phyloP scores from a whole-genome alignment of 2,888 invertebrate genomes.

The Thelaira solivaga region DNA sequence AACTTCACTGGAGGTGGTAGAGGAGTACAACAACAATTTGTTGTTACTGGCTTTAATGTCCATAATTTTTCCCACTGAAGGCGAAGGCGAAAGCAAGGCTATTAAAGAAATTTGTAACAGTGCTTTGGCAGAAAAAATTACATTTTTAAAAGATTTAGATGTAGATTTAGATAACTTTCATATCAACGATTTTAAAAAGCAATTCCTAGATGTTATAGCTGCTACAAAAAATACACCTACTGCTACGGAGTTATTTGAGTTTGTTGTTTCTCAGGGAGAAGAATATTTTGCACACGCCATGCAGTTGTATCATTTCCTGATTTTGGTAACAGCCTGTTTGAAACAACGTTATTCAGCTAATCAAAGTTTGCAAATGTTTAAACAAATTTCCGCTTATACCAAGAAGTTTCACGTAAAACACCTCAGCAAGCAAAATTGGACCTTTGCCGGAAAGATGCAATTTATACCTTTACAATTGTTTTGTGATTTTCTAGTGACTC shows the following conservation, averaged over 20 bases:
- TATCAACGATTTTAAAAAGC: conserved; percentile 66
- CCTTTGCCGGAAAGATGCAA: conserved; percentile 75
- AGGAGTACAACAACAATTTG: conserved; percentile 74
- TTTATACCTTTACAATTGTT: conserved; percentile 80
- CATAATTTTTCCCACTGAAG: conserved; percentile 68
- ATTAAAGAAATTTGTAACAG: conserved; percentile 67
- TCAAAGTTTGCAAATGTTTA: conserved; percentile 66
- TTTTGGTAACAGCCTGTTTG: conserved; percentile 69
- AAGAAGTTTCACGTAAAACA: conserved; percentile 64
- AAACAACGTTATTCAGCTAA: conserved; percentile 63
- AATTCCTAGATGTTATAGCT: conserved; percentile 69
- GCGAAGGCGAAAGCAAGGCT: conserved; percentile 32
- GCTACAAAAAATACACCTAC: conserved; percentile 62
- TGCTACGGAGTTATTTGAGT: conserved; percentile 66
- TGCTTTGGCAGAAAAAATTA: conserved; percentile 64
- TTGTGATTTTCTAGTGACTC: conserved; percentile 78
- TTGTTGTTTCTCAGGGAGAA: conserved; percentile 66
- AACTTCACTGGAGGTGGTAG: conserved; percentile 76
- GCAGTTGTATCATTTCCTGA: conserved; percentile 68
- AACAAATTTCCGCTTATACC: conserved; percentile 63
- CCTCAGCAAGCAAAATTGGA: conserved; percentile 65
- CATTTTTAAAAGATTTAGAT: conserved; percentile 65
- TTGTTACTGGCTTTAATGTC: conserved; percentile 71
- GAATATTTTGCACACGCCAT: conserved; percentile 64
- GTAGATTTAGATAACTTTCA: conserved; percentile 59